Conservation (phyloP, 2,888 invertebrate genomes). For the Seira musarum region DNA sequence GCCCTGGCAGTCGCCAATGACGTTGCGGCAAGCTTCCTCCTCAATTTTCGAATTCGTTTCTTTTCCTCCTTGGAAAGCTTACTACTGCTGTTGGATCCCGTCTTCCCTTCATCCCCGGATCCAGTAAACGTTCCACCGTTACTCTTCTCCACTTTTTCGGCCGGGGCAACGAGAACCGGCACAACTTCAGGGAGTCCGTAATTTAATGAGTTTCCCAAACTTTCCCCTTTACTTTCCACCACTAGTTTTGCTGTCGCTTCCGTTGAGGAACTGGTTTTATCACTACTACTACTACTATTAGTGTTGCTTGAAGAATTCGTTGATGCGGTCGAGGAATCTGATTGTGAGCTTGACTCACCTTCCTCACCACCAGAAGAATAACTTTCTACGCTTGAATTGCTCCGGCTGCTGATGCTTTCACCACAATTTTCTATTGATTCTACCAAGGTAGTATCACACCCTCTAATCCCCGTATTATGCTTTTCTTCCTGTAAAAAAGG, state of each 20-base stretch:
- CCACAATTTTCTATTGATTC: conserved; percentile 17
- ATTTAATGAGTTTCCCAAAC: conserved; percentile 42
- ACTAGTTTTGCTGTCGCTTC: conserved; percentile 25
- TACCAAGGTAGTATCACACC: conserved; percentile 10
- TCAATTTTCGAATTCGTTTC: conserved; percentile 48
- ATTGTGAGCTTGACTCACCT: conserved; percentile 29
- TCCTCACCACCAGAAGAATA: conserved; percentile 47
- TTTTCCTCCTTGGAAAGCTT: conserved; percentile 50
- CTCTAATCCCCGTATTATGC: conserved; percentile 11
- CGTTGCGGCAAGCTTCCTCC: conserved; percentile 43
- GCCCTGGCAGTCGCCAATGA: background rate
- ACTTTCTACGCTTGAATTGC: conserved; percentile 26
- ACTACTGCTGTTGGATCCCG: conserved; percentile 38
- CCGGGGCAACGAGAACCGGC: conserved; percentile 36
- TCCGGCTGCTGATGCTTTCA: conserved; percentile 14
- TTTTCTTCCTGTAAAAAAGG: conserved; percentile 26
- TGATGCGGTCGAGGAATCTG: background rate
- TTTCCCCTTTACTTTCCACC: conserved; percentile 27
- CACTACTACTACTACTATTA: conserved; percentile 16
- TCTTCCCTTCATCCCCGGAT: background rate
- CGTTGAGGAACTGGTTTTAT: conserved; percentile 22
- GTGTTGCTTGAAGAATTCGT: conserved; percentile 8
- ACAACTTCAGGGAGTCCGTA: conserved; percentile 15
- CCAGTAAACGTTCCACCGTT: background rate
- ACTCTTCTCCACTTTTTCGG: conserved; percentile 10